These are phyloP conservation scores for Micrastur ruficollis DNA, from an alignment of 2,797 vertebrate genomes.

Conservation along the genomic window DNA sequence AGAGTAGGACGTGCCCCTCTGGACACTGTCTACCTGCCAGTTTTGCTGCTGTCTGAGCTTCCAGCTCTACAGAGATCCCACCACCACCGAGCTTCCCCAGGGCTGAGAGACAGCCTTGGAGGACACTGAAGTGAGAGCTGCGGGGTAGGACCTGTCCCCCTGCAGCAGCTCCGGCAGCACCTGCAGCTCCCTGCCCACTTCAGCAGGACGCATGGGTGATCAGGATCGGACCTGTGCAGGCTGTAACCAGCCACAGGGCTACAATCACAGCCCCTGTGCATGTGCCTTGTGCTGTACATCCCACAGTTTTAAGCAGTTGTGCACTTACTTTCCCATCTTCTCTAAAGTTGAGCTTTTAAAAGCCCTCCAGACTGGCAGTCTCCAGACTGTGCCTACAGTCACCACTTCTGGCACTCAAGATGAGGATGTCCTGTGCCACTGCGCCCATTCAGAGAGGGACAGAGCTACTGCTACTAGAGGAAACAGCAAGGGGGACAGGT, in stretches of 20 bases:
- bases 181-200: background rate
- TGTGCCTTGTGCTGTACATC: background rate
- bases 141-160: background rate
- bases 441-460: background rate
- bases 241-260: background rate
- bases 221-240: background rate
- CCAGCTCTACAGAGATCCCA: background rate
- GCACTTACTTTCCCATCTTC: background rate
- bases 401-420: background rate
- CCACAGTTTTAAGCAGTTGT: background rate
- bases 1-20: fast-evolving
- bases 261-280: background rate
- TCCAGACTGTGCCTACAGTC: too few species aligned
- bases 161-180: background rate
- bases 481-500: background rate
- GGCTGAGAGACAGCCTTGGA: background rate
- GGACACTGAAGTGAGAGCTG: fast-evolving
- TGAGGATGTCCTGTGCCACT: background rate
- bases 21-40: background rate
- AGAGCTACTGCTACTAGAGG: background rate
- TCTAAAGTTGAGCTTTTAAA: background rate
- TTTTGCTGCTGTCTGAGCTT: background rate
- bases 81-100: fast-evolving
- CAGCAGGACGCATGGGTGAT: fast-evolving
- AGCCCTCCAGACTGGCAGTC: fast-evolving